Percentiles rank a stretch among this genome's conserved stretches.
Conservation (phyloP, 1,140 invertebrate species). For the Rhyzopertha dominica region DNA sequence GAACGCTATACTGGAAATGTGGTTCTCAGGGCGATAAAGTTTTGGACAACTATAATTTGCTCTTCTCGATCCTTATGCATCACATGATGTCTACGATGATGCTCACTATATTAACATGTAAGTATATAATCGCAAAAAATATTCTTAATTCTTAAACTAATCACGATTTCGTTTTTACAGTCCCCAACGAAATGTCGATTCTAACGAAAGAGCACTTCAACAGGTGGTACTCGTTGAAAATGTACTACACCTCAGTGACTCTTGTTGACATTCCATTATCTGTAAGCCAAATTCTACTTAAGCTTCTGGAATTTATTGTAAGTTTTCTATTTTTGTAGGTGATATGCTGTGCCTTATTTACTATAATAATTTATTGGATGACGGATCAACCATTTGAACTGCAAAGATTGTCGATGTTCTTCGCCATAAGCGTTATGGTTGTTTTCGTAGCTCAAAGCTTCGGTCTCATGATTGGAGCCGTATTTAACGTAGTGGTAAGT, state of each 20-base stretch:
- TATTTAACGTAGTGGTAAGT: conserved; percentile 76
- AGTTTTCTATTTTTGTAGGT: conserved; percentile 23
- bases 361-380: conserved; percentile 79
- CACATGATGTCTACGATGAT: conserved; percentile 83
- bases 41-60: conserved; percentile 74
- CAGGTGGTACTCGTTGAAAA: conserved; percentile 92
- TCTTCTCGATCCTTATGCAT: conserved; percentile 78
- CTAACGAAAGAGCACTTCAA: conserved; percentile 92
- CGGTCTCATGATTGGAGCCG: conserved; percentile 81
- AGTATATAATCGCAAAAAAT: conserved; percentile 43
- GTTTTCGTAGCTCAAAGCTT: conserved; percentile 87
- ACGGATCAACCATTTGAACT: conserved; percentile 76
- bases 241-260: conserved; percentile 85
- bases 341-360: conserved; percentile 71
- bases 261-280: conserved; percentile 75
- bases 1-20: conserved; percentile 62
- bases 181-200: conserved; percentile 87
- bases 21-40: conserved; percentile 69
- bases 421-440: conserved; percentile 69
- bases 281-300: conserved; percentile 50
- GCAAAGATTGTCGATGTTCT: conserved; percentile 75
- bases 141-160: conserved; percentile 5
- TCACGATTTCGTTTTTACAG: too few relatives aligned
- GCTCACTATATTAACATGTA: conserved; percentile 77
- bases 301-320: too few relatives aligned